These are phyloP conservation scores for Lacerta agilis DNA, from an alignment of 2,797 vertebrate genomes.

Conservation along the genomic window DNA sequence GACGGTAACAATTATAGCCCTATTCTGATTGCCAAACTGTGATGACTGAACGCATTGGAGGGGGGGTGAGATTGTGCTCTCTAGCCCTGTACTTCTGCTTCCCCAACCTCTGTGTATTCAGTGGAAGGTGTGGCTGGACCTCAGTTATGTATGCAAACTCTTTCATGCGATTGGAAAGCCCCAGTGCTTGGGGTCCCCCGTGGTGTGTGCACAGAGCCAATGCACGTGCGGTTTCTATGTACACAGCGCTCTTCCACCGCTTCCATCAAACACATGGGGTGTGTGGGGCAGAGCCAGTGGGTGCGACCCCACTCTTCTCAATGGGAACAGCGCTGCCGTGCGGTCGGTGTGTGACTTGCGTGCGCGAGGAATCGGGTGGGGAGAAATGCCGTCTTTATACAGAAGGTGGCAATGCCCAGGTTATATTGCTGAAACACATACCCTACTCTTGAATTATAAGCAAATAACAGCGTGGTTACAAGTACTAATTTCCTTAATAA, in stretches of 20 bases:
- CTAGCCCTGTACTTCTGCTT: not conserved
- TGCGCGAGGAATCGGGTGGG: constrained; percentile 6
- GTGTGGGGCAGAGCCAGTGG: not conserved
- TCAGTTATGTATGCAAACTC: not conserved
- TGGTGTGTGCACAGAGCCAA: not conserved
- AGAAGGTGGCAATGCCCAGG: constrained; percentile 79
- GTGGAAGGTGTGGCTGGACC: not conserved
- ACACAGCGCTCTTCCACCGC: not conserved
- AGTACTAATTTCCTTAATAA: constrained; percentile 78
- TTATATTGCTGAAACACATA: constrained; percentile 74
- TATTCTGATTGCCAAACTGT: not conserved
- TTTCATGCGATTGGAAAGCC: not conserved
- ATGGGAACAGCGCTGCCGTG: constrained; percentile 1
- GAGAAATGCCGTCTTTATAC: constrained; percentile 76
- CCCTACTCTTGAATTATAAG: constrained; percentile 74
- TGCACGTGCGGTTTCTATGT: not conserved
- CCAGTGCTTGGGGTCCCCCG: not conserved
- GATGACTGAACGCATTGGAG: not conserved
- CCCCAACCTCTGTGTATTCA: not conserved
- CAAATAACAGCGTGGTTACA: constrained; percentile 73
- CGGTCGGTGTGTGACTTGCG: not conserved
- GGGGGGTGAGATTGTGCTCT: not conserved
- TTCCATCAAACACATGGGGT: not conserved
- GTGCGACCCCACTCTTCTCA: not conserved
- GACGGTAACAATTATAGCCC: too few relatives aligned